Evolutionary conservation across 2,797 vertebrate genomes (phyloP).

Genomic region (Eremophila alpestris): DNA sequence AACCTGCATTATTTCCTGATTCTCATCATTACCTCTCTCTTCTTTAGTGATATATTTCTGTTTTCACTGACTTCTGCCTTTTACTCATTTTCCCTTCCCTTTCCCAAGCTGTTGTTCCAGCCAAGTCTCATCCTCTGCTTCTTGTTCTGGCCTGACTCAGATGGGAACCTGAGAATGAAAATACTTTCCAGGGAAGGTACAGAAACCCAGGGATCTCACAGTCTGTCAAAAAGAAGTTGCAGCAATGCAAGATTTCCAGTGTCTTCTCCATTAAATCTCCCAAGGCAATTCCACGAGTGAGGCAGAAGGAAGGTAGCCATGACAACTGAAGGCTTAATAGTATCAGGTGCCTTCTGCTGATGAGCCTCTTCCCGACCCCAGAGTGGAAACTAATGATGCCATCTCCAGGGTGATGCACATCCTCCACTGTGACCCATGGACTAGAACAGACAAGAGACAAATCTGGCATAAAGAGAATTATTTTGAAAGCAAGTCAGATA

Average conservation of each 20-base stretch:
- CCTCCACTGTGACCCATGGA: slow-evolving; percentile 8
- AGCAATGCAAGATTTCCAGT: not conserved
- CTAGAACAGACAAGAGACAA: not conserved
- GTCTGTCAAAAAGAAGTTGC: not conserved
- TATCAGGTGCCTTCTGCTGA: slow-evolving; percentile 47
- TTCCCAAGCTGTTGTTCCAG: not conserved
- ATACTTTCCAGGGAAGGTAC: not conserved
- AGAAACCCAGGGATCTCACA: not conserved
- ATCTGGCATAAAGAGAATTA: not conserved
- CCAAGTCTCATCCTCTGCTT: not conserved
- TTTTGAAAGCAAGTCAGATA: slow-evolving; percentile 22
- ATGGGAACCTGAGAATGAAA: not conserved
- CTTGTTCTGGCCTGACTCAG: not conserved
- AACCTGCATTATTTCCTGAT: not conserved
- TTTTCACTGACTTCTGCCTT: not conserved
- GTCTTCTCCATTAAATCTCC: slow-evolving; percentile 59
- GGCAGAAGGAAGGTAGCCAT: slow-evolving; percentile 41
- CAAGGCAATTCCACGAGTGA: not conserved
- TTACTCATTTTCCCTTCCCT: not conserved
- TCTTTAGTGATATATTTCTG: not conserved
- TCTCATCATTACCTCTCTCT: not conserved
- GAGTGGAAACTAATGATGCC: slow-evolving; percentile 43
- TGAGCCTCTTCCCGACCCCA: not conserved
- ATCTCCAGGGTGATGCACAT: slow-evolving; percentile 28
- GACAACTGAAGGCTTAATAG: slow-evolving; percentile 59